Percentiles rank a stretch among this genome's conserved stretches.
phyloP scores from a whole-genome alignment of 2,888 invertebrate species.

The Lordiphosa fenestrarum region DNA sequence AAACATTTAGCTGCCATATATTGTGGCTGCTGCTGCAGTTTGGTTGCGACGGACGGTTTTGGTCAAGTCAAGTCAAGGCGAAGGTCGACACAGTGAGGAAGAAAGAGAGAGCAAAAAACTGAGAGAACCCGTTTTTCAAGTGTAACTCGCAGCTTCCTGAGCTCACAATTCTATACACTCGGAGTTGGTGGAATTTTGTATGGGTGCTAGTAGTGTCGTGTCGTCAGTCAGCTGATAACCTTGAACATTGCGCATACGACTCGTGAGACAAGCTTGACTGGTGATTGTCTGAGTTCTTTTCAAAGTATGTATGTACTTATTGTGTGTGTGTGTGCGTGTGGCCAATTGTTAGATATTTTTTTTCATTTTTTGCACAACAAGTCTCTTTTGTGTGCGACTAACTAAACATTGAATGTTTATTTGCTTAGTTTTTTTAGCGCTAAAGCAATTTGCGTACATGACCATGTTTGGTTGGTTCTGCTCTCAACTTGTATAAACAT shows the following conservation, averaged over 20 bases:
- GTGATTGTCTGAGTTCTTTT: constrained; percentile 16
- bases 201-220: constrained; percentile 28
- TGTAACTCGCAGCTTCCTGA: constrained; percentile 50
- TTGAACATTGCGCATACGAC: constrained; percentile 54
- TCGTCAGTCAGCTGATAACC: constrained; percentile 38
- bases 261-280: constrained; percentile 27
- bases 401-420: constrained; percentile 25
- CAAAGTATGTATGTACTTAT: not conserved
- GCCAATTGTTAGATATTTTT: constrained; percentile 34
- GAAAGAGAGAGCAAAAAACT: not conserved
- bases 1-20: too few species aligned
- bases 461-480: constrained; percentile 1
- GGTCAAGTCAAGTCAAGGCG: constrained; percentile 58
- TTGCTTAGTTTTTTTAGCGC: constrained; percentile 2
- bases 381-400: constrained; percentile 8
- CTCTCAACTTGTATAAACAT: not conserved
- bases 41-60: not conserved
- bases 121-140: constrained; percentile 45
- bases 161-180: constrained; percentile 11
- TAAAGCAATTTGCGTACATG: not conserved
- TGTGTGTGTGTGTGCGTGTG: constrained; percentile 22
- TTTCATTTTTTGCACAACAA: not conserved
- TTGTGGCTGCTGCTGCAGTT: not conserved
- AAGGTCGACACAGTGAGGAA: constrained; percentile 42
- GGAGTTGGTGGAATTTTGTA: constrained; percentile 1